Evolutionary conservation across 2,797 vertebrate genomes (phyloP), one percentile per base, ranked within the genome.

Genomic region (Mormyrus hasselquistii): DNA sequence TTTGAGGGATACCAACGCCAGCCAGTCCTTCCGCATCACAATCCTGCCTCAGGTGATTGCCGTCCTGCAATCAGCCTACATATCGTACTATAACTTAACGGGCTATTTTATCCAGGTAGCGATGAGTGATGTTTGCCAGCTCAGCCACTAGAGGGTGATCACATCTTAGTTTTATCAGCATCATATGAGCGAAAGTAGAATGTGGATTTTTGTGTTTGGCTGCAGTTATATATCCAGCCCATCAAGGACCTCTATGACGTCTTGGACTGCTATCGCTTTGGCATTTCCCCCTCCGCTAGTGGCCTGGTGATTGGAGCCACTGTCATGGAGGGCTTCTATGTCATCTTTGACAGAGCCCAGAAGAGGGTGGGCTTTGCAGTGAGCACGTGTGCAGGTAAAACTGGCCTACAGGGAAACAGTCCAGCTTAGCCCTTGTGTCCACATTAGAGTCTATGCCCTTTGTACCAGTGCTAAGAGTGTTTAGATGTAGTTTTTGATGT

Each of bases 321-420:
- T 0, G 97, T 99, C 79, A 99, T 99, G 98, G 98, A 99, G 92
- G 98, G 98, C 38, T 99, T 99, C 94, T 98, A 99, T 0, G 97
- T 99, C 89, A 93, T 98, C 90, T 99, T 99, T 3, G 98, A 99
- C 94, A 96, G 98, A 12, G 95, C 94, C 22, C 96, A 96, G 90
- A 95, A 91, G 89, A 96, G 96, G 90, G 95, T 99, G 89, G 98
- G 98, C 91, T 99, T 99, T 3, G 97, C 98, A 0, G 93, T 96
- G 10, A 99, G 98, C 92, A 95, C 92, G 0, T 99, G 98, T 91
- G 97, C 98, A 95, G 97, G 98, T 99, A 89, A 96, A 95, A 16
- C 0, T 2, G 6, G 52, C 41, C 25, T 14, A 25, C 44, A n/a
- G 41, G 6, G n/a, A 83, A 50, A 16, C 19, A 83, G 9, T 50